Evolutionary conservation across 2,113 vertebrate species (phyloP).

Genomic region (Pogona vitticeps): DNA sequence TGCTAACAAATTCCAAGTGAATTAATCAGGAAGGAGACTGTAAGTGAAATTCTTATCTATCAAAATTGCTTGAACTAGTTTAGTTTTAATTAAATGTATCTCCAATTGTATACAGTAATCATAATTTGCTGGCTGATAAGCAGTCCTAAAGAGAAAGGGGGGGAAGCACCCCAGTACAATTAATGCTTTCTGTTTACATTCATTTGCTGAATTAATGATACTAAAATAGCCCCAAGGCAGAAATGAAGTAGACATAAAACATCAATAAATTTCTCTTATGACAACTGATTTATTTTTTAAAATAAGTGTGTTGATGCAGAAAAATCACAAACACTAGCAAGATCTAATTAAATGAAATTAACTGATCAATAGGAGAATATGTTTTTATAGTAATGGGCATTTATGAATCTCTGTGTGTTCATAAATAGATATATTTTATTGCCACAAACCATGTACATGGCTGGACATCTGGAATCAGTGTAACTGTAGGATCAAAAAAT

Average conservation of each 20-base stretch:
- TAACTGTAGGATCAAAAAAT: not conserved
- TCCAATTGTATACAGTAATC: constrained; percentile 38
- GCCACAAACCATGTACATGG: not conserved
- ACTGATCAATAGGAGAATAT: constrained; percentile 37
- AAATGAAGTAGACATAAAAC: constrained; percentile 50
- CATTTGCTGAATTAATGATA: constrained; percentile 64
- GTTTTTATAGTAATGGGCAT: constrained; percentile 20
- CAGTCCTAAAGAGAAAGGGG: constrained; percentile 1
- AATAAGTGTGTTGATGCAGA: constrained; percentile 54
- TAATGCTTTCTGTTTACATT: constrained; percentile 59
- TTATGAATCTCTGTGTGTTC: not conserved
- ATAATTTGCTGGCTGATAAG: constrained; percentile 58
- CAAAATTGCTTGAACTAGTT: constrained; percentile 44
- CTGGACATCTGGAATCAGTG: constrained; percentile 1
- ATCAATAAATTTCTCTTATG: constrained; percentile 56
- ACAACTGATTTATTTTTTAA: constrained; percentile 46
- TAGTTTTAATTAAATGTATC: constrained; percentile 53
- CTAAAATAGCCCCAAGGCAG: constrained; percentile 62
- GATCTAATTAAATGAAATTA: constrained; percentile 58
- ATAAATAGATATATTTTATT: not conserved
- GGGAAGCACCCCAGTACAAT: constrained; percentile 44
- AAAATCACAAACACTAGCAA: constrained; percentile 17
- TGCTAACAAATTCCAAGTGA: not conserved
- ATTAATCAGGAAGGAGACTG: not conserved
- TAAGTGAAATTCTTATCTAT: constrained; percentile 44